A percentile compares a stretch with the other conserved stretches of the same genome.
These are phyloP conservation scores for Zalophus californianus DNA, from an alignment of 2,797 vertebrate genomes.

Conservation along the genomic window DNA sequence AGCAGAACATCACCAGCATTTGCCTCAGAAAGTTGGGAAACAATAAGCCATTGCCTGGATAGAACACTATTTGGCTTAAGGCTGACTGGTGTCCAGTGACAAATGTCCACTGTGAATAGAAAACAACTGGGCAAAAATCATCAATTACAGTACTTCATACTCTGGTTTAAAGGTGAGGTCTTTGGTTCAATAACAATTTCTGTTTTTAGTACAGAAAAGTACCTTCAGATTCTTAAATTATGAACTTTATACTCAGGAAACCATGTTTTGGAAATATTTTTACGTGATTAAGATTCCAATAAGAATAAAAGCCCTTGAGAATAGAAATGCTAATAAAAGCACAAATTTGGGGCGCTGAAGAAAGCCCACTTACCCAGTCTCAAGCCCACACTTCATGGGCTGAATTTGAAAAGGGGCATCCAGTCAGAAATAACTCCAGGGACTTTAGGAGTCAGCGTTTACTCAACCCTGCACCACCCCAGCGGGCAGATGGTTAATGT, in stretches of 20 bases:
- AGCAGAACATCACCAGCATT: not conserved
- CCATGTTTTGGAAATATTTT: not conserved
- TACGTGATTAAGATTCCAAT: not conserved
- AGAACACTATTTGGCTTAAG: not conserved
- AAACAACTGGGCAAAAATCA: not conserved
- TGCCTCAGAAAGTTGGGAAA: not conserved
- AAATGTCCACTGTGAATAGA: not conserved
- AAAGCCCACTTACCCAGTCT: not conserved
- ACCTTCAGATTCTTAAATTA: not conserved
- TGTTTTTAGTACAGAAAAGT: not conserved
- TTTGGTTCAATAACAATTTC: conserved; percentile 5
- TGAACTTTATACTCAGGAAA: not conserved
- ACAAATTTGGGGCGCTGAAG: not conserved
- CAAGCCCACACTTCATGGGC: not conserved
- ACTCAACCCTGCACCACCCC: not conserved
- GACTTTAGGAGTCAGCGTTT: not conserved
- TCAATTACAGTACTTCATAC: not conserved
- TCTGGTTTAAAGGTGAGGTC: not conserved
- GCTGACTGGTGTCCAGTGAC: not conserved
- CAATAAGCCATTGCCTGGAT: not conserved
- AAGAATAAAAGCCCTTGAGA: not conserved
- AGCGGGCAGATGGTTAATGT: not conserved
- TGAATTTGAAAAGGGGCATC: not conserved
- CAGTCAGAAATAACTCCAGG: not conserved
- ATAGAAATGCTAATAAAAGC: not conserved